A percentile compares a stretch with the other conserved stretches of the same genome.
These are phyloP conservation scores for Piaya cayana DNA, from an alignment of 2,113 vertebrate genomes.

Conservation along the genomic window DNA sequence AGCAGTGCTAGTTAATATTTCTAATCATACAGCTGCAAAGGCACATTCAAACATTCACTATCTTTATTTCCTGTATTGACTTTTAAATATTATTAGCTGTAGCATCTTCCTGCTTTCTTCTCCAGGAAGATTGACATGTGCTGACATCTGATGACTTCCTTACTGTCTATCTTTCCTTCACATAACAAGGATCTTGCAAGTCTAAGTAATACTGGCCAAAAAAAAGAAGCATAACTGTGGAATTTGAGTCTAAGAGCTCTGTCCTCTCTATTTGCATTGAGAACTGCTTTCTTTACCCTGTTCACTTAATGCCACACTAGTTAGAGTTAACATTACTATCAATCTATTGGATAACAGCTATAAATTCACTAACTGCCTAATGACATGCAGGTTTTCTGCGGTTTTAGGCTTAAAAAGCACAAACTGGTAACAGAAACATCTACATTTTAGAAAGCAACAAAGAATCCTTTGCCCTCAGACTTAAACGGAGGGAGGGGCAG, in stretches of 20 bases:
- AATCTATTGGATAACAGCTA: not conserved
- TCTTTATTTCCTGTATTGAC: accelerated
- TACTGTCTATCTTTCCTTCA: not conserved
- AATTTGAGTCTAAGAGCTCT: not conserved
- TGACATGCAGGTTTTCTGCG: not conserved
- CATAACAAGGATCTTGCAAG: not conserved
- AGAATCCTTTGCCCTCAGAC: not conserved
- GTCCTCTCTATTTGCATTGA: not conserved
- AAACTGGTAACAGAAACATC: not conserved
- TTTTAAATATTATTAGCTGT: not conserved
- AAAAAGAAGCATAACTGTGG: not conserved
- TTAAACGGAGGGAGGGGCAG: not conserved
- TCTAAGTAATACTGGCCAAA: not conserved
- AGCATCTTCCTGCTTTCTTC: not conserved
- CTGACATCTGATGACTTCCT: not conserved
- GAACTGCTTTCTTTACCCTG: not conserved
- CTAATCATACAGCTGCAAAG: not conserved
- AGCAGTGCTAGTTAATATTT: not conserved
- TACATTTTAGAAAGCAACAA: not conserved
- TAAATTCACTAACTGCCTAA: not conserved
- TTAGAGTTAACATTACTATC: not conserved
- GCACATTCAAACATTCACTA: not conserved
- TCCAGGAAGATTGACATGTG: not conserved
- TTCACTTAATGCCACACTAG: not conserved
- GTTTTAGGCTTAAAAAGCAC: not conserved